Evolutionary conservation across 1,140 invertebrate species (phyloP), one percentile per base, ranked within the genome.

Genomic region (Rhynchophorus ferrugineus): DNA sequence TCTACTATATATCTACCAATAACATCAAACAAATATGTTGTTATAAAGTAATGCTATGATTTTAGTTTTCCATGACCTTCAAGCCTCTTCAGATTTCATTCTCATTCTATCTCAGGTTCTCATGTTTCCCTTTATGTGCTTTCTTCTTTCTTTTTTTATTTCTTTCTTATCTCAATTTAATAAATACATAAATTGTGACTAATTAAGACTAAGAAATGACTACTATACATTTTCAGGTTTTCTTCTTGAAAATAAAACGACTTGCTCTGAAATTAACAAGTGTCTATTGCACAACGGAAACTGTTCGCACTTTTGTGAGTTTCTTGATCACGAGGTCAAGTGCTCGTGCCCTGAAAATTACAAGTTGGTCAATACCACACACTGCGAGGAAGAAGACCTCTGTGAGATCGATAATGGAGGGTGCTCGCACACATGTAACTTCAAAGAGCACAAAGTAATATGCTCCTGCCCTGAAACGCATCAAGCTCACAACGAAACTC

Each of bases 241-340:
- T 61, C 74, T 29, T 21, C 18, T 55, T 33, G 41, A 42, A 37
- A 48, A 54, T 37, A 8, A n/a, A 11, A 54, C 41, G 5, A n/a
- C 34, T 5, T 58, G 57, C 35, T 16, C 16, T 3, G 20, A 54
- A 58, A 51, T 58, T 14, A 51, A 58, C 29, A 19, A 24, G 44
- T 47, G 83, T 61, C 48, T 66, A 2, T 61, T 71, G 7, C 71
- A 75, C 21, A 79, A 78, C 44, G 77, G 75, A 0, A 71, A 71
- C 0, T 80, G 78, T 54, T 76, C 76, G 2, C 73, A 76, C 44
- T 60, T 64, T 42, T 75, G 64, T 24, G 55, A 58, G 19, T 56
- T 47, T 22, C 20, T 58, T 2, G 34, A 60, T 22, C 57, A 55
- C 3, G 14, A 56, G 34, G 50, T 50, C 9, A 49, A 46, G 5